Percentiles rank a stretch among this genome's conserved stretches.
Evolutionary conservation across 1,140 invertebrate genomes (phyloP).

Genomic region (Neuroterus valhalla): DNA sequence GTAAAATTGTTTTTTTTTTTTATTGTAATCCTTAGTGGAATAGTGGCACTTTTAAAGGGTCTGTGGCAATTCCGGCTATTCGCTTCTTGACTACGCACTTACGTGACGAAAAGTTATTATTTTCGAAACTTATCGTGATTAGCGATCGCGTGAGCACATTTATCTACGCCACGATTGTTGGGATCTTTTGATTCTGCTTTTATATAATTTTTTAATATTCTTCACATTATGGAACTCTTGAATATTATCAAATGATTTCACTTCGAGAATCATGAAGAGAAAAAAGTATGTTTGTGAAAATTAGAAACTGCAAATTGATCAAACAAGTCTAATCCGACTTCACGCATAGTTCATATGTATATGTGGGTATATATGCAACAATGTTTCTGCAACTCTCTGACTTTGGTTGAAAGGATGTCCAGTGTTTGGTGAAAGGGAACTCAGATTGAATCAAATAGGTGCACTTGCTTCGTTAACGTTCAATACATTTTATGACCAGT

Average conservation of each 20-base stretch:
- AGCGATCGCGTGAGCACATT: slow-evolving; percentile 1
- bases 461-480: slow-evolving; percentile 40
- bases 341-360: background rate
- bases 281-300: background rate
- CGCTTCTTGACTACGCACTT: slow-evolving; percentile 12
- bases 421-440: slow-evolving; percentile 61
- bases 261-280: no score
- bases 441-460: slow-evolving; percentile 36
- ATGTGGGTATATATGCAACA: background rate
- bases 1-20: background rate
- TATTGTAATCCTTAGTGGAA: background rate
- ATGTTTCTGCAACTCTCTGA: slow-evolving; percentile 29
- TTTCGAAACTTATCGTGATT: background rate
- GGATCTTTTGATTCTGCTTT: background rate
- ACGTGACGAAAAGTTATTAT: slow-evolving; percentile 11
- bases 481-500: slow-evolving; percentile 40
- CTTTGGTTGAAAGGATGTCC: slow-evolving; percentile 50
- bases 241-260: no score
- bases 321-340: background rate
- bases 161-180: slow-evolving; percentile 2
- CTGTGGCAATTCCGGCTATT: slow-evolving; percentile 4
- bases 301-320: slow-evolving; percentile 16
- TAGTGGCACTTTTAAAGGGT: background rate
- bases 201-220: background rate
- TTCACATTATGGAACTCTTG: no score